Base-by-base conservation (phyloP, 2,113 vertebrate species). In the Datnioides undecimradiatus region DNA sequence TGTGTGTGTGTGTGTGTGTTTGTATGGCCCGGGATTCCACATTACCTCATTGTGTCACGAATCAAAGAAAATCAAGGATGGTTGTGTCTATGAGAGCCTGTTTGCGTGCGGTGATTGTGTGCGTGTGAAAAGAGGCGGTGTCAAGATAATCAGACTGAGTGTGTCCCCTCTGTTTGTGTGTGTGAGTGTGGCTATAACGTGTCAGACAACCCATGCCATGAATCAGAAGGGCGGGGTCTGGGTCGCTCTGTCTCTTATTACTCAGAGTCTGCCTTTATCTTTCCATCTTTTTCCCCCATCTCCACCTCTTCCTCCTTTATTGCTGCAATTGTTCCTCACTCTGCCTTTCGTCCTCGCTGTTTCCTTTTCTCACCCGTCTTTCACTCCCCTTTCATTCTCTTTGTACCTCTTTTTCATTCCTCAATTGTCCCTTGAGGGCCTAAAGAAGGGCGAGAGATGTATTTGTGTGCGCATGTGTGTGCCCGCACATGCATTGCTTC, bases 201-300 rank as follows among this genome's bases (percentile, higher is more conserved):
- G 88, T 93, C 84, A 92, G 87, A 80, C 85, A 33, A 78, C 45
- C 76, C 79, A 86, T 80, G 82, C 51, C 78, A 88, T 94, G 93
- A 93, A 89, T 94, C 93, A 94, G 87, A 73, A 69, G 84, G 93
- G 87, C 74, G 87, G 92, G 93, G 93, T 92, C 87, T 88, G 73
- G 84, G 83, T 88, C 58, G 8, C 76, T 62, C 65, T 84, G 90
- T 75, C 80, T 92, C 79, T 68, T 74, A 73, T 91, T 86, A 90
- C 85, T 89, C 85, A 84, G 25, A 71, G 65, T 80, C 78, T 82
- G 67, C 65, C 79, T 82, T 76, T 29, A 68, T 76, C 38, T 23
- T 9, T 60, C 27, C 40, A 21, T 52, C 25, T 36, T 57, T 31
- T 29, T 10, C 4, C 4, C n/a, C 16, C 60, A 9, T 49, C 16